Evolutionary conservation across 2,797 vertebrate genomes (phyloP).

Genomic region (Centroberyx gerrardi): DNA sequence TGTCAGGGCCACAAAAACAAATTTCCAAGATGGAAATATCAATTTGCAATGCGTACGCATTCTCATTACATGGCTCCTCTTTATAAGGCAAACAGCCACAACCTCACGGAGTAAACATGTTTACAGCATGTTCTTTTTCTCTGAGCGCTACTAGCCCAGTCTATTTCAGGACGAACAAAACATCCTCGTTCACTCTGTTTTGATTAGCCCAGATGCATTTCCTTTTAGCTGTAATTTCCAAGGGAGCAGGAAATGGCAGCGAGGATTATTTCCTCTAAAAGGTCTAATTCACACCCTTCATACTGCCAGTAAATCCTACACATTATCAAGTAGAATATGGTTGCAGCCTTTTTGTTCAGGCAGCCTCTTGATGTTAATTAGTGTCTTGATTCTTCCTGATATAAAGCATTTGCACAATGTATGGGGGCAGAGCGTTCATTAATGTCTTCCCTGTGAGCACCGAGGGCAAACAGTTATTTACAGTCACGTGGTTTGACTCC

Average conservation of each 20-base stretch:
- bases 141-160: background rate
- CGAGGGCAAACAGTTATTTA: conserved; percentile 44
- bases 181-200: conserved; percentile 41
- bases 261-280: conserved; percentile 29
- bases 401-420: conserved; percentile 12
- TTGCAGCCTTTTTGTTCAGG: background rate
- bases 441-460: conserved; percentile 35
- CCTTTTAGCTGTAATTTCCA: conserved; percentile 13
- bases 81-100: background rate
- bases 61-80: background rate
- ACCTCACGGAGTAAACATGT: conserved; percentile 53
- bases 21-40: conserved; percentile 9
- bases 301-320: background rate
- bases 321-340: conserved; percentile 8
- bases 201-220: conserved; percentile 38
- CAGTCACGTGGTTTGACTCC: conserved; percentile 40
- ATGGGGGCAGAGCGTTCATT: conserved; percentile 28
- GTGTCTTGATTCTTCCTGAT: conserved; percentile 24
- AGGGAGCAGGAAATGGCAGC: conserved; percentile 34
- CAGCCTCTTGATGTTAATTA: conserved; percentile 12
- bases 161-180: conserved; percentile 44
- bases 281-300: conserved; percentile 1
- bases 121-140: conserved; percentile 30
- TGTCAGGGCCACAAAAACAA: conserved; percentile 4
- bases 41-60: background rate